Percentiles rank a stretch among this genome's conserved stretches.
phyloP scores from a whole-genome alignment of 1,140 invertebrate species.

The Eubasilissa regina region DNA sequence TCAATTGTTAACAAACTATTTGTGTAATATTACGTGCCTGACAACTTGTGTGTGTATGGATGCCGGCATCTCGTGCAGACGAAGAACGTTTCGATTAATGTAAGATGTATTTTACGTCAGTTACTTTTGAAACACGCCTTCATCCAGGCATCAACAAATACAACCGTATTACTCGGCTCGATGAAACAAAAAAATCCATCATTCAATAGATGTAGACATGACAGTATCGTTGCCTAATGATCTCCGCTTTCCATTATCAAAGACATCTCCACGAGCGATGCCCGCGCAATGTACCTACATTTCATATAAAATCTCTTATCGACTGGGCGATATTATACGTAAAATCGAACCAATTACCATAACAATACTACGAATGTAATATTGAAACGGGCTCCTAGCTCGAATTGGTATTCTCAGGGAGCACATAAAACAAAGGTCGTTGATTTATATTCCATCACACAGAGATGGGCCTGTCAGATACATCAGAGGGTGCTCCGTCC shows the following conservation, averaged over 20 bases:
- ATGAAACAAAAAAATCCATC: slow-evolving; percentile 50
- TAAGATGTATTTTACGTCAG: slow-evolving; percentile 39
- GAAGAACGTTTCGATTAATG: slow-evolving; percentile 34
- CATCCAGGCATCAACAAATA: slow-evolving; percentile 48
- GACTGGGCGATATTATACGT: slow-evolving; percentile 41
- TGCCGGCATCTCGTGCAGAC: neutral
- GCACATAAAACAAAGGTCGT: slow-evolving; percentile 46
- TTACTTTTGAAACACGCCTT: slow-evolving; percentile 40
- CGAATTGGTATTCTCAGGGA: neutral
- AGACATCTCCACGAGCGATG: slow-evolving; percentile 24
- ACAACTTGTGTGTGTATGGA: no score
- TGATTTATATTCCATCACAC: slow-evolving; percentile 51
- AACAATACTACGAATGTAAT: slow-evolving; percentile 45
- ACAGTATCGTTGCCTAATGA: slow-evolving; percentile 54
- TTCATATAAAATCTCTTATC: slow-evolving; percentile 39
- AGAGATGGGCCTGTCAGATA: slow-evolving; percentile 54
- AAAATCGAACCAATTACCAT: slow-evolving; percentile 50
- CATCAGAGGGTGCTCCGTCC: slow-evolving; percentile 39
- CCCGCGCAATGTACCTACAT: slow-evolving; percentile 45
- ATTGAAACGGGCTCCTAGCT: neutral
- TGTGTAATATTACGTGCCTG: no score
- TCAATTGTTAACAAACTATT: no score
- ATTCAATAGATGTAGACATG: slow-evolving; percentile 54
- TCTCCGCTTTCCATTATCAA: slow-evolving; percentile 50
- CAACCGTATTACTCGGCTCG: slow-evolving; percentile 50